Conservation (phyloP, 2,888 invertebrate species). For the Hirtodrosophila confusa region DNA sequence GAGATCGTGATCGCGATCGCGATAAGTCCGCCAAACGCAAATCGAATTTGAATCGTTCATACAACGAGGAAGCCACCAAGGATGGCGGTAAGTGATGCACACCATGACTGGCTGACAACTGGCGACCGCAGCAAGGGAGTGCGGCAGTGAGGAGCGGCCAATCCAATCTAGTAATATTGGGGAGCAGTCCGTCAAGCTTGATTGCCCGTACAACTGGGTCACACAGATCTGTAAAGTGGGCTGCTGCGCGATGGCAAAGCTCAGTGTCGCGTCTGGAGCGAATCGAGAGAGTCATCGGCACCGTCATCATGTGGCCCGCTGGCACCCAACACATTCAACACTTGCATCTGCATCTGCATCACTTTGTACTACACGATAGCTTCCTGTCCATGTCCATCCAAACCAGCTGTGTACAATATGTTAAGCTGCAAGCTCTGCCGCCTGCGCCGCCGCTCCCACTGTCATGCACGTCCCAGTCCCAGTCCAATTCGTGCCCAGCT, state of each 20-base stretch:
- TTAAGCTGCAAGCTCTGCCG: slow-evolving; percentile 45
- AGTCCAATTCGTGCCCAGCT: slow-evolving; percentile 13
- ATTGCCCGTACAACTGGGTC: slow-evolving; percentile 14
- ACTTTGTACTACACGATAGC: slow-evolving; percentile 53
- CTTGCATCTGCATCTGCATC: slow-evolving; percentile 63
- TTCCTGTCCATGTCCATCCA: slow-evolving; percentile 56
- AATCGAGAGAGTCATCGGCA: slow-evolving; percentile 1
- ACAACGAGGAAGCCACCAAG: slow-evolving; percentile 83
- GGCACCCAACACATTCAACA: slow-evolving; percentile 2
- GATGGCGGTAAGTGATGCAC: slow-evolving; percentile 83
- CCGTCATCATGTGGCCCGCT: slow-evolving; percentile 33
- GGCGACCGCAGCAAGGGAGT: neutral
- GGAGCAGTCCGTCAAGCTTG: slow-evolving; percentile 35
- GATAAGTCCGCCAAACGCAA: slow-evolving; percentile 88
- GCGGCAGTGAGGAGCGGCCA: slow-evolving; percentile 12
- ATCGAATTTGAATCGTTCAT: slow-evolving; percentile 87
- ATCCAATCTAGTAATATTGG: slow-evolving; percentile 12
- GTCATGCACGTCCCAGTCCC: slow-evolving; percentile 59
- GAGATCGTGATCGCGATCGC: slow-evolving; percentile 86
- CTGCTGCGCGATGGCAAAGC: slow-evolving; percentile 6
- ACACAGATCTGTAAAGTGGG: neutral
- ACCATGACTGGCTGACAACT: neutral
- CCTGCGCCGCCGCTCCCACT: slow-evolving; percentile 25
- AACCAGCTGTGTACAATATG: slow-evolving; percentile 73
- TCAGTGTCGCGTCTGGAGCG: slow-evolving; percentile 18